These are phyloP conservation scores for Autographa gamma DNA, from an alignment of 2,888 invertebrate species.

Conservation along the genomic window DNA sequence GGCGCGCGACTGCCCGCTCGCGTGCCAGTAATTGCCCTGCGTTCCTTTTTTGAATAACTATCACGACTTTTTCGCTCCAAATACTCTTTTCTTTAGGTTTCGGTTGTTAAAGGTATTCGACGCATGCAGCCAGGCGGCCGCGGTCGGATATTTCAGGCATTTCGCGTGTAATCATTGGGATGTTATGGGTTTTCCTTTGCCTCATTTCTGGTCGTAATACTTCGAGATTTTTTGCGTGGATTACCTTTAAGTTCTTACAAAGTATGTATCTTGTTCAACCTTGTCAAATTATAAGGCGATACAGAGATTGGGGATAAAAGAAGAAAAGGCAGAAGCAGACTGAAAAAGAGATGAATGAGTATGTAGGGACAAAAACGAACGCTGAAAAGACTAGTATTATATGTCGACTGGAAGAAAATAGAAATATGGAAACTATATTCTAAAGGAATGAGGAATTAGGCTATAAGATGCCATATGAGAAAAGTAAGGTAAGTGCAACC, in stretches of 20 bases:
- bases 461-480: no score
- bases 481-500: no score
- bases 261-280: neutral
- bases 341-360: neutral
- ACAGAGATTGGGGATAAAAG: no score
- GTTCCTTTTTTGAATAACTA: constrained; percentile 88
- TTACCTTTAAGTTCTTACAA: neutral
- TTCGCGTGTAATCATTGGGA: constrained; percentile 63
- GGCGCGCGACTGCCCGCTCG: constrained; percentile 87
- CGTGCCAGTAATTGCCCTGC: constrained; percentile 87
- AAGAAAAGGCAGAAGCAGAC: neutral
- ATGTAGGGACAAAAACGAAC: no score
- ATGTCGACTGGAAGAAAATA: no score
- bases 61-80: constrained; percentile 88
- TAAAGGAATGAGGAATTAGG: no score
- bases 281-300: no score
- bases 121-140: constrained; percentile 82
- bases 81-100: constrained; percentile 78
- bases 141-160: constrained; percentile 83
- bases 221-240: constrained; percentile 33
- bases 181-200: constrained; percentile 59
- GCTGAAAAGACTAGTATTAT: no score
- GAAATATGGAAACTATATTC: no score
- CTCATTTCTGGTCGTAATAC: constrained; percentile 51
- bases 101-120: constrained; percentile 80